Evolutionary conservation across 2,888 invertebrate genomes (phyloP).

Genomic region (Argyra leucocephala): DNA sequence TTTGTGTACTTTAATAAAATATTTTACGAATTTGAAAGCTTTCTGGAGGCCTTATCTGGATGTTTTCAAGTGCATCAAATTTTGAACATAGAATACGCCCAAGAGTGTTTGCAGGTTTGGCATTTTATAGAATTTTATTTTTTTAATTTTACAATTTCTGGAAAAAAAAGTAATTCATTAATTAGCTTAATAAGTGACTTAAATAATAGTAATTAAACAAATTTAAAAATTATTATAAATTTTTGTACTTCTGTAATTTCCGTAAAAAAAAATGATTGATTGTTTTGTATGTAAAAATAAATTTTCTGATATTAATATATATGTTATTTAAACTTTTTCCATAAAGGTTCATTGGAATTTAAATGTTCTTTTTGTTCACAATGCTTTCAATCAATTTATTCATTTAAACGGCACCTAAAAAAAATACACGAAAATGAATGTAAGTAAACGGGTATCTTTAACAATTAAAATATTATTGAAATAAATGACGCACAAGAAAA

Average conservation of each 20-base stretch:
- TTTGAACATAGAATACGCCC: neutral
- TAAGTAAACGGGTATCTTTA: no score
- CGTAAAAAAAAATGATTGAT: constrained; percentile 7
- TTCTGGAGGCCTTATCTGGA: no score
- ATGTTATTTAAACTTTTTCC: neutral
- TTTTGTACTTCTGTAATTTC: no score
- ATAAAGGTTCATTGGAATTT: neutral
- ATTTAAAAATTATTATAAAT: no score
- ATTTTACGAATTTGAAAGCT: neutral
- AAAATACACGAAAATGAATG: no score
- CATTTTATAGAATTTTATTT: constrained; percentile 8
- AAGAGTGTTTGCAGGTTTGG: constrained; percentile 12
- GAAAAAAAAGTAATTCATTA: constrained; percentile 10
- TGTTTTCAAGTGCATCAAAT: neutral
- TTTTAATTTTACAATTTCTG: constrained; percentile 10
- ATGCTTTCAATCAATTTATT: constrained; percentile 10
- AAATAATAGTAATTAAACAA: neutral
- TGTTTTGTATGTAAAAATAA: constrained; percentile 14
- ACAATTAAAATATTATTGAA: no score
- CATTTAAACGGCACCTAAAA: constrained; percentile 6
- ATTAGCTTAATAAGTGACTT: neutral
- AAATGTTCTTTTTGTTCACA: constrained; percentile 8
- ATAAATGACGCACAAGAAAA: no score
- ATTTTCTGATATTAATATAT: neutral
- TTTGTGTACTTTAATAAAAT: neutral